Evolutionary conservation across 2,113 vertebrate genomes (phyloP), one percentile per base, ranked within the genome.

Genomic region (Ahaetulla prasina): DNA sequence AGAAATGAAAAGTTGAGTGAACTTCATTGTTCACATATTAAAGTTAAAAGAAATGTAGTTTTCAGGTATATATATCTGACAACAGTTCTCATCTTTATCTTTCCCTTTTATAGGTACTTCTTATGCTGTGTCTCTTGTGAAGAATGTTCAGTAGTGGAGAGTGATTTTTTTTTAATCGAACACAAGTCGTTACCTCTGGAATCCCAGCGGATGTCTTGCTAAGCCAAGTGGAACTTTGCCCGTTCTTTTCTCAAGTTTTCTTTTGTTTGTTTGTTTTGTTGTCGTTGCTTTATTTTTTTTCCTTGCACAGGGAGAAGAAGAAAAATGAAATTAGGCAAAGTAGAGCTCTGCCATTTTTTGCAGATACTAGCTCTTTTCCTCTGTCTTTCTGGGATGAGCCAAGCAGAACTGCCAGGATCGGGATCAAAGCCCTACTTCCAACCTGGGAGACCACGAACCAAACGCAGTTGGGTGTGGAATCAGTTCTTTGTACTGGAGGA

Each of bases 391-490:
- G 98, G 98, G 92, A 97, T 97, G 96, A 98, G 96, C 93, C 98
- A 98, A 97, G 97, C 97, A 94, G 98, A 98, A 95, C 95, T 97
- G 91, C 98, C 97, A 30, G 96, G 96, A 96, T 98, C 98, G 91
- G 97, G 92, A 92, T 98, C 98, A 94, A 98, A 98, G 88, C 96
- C 97, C 55, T 98, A 97, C 95, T 96, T 98, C 93, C 97, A 96
- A 74, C 96, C 98, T 88, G 97, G 97, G 96, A 98, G 97, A 92
- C 95, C 96, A 0, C 98, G 99, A 96, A 98, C 98, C 93, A 99
- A 98, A 94, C 98, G 99, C 96, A 99, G 99, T 98, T 99, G 99
- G 99, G 99, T 99, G 95, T 99, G 99, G 99, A 99, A 99, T 97
- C 99, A 99, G 89, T 99, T 99, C 98, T 99, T 99, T 96, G 99